Evolutionary conservation across 1,140 invertebrate genomes (phyloP).

Genomic region (Rhopalosiphum padi): DNA sequence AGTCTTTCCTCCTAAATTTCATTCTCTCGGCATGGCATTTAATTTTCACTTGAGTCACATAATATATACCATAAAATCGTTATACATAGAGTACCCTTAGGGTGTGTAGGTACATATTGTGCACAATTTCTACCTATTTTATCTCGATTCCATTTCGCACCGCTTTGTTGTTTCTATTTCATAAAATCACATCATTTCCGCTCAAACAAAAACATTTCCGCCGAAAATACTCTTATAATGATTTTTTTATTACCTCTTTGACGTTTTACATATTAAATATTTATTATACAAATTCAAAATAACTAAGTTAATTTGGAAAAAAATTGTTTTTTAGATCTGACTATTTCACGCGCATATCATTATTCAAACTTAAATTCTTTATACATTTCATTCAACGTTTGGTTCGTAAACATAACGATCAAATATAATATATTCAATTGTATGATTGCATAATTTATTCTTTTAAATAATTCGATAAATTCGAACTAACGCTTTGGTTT

Average conservation of each 20-base stretch:
- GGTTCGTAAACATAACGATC: neutral
- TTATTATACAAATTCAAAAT: neutral
- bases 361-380: neutral
- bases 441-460: neutral
- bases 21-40: neutral
- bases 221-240: neutral
- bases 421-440: neutral
- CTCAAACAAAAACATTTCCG: neutral
- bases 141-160: neutral
- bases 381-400: neutral
- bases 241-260: constrained; percentile 7
- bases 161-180: neutral
- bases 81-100: neutral
- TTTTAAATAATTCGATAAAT: neutral
- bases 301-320: neutral
- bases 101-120: neutral
- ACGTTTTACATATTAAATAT: neutral
- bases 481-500: neutral
- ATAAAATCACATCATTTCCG: neutral
- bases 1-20: neutral
- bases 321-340: neutral
- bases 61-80: neutral
- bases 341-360: neutral
- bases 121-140: neutral
- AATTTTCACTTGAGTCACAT: neutral